phyloP scores from a whole-genome alignment of 2,797 vertebrate species.

The Eidolon dupreanum region DNA sequence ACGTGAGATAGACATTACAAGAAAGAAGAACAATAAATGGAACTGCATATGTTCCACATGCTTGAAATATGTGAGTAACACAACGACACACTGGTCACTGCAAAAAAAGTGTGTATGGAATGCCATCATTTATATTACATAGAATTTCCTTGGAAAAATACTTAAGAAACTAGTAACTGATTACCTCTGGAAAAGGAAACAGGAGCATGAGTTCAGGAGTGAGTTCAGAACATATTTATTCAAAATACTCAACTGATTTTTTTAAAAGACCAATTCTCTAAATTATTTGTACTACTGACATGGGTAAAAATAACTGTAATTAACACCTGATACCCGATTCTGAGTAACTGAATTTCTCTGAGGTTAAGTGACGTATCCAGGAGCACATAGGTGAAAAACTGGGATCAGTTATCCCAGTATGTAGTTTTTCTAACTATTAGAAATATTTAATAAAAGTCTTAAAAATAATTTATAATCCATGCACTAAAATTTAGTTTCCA shows the following conservation, averaged over 20 bases:
- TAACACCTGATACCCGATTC: not conserved
- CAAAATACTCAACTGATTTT: not conserved
- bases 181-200: not conserved
- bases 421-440: not conserved
- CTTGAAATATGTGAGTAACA: not conserved
- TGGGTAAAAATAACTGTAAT: not conserved
- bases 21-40: not conserved
- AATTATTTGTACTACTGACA: not conserved
- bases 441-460: constrained; percentile 17
- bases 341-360: not conserved
- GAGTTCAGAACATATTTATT: not conserved
- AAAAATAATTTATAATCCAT: not conserved
- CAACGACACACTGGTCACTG: not conserved
- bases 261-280: not conserved
- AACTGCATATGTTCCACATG: not conserved
- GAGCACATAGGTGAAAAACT: not conserved
- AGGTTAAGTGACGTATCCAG: not conserved
- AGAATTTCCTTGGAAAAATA: not conserved
- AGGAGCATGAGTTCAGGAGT: not conserved
- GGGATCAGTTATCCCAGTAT: not conserved
- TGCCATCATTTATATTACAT: not conserved
- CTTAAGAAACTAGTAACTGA: not conserved
- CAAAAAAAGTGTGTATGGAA: not conserved
- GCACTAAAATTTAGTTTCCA: not conserved
- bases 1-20: not conserved